A percentile compares a stretch with the other conserved stretches of the same genome.
Conservation (phyloP, 2,888 invertebrate genomes). For the Melanostoma scalare region DNA sequence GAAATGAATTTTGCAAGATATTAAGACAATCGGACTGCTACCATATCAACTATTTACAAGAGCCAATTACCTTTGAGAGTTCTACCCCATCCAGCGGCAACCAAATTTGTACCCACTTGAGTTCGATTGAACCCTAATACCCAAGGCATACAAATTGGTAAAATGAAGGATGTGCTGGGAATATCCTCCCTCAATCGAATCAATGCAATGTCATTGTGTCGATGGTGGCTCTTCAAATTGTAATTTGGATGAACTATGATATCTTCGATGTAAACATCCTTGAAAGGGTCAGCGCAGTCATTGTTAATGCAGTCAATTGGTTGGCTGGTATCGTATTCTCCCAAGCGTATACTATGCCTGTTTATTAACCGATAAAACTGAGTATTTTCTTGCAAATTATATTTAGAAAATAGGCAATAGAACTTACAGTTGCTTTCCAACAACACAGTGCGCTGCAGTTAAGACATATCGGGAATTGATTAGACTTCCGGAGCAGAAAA, state of each 20-base stretch:
- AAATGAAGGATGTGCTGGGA: conserved; percentile 82
- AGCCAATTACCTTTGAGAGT: conserved; percentile 79
- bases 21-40: neutral
- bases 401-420: no score
- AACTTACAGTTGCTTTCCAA: conserved; percentile 53
- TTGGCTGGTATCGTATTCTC: conserved; percentile 76
- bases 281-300: conserved; percentile 84
- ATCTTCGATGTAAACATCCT: conserved; percentile 85
- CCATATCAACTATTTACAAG: neutral
- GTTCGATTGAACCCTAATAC: conserved; percentile 74
- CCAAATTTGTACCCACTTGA: conserved; percentile 79
- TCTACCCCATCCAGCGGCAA: conserved; percentile 85
- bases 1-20: neutral
- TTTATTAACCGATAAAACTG: no score
- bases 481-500: conserved; percentile 56
- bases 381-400: neutral
- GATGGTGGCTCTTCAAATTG: conserved; percentile 83
- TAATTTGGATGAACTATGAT: conserved; percentile 86
- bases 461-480: conserved; percentile 61
- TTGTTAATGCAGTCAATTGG: conserved; percentile 79
- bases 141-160: conserved; percentile 84
- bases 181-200: conserved; percentile 84
- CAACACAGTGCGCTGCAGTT: conserved; percentile 60
- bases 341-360: conserved; percentile 75
- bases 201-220: conserved; percentile 87